Percentiles rank a stretch among this genome's conserved stretches.
Conservation (phyloP, 2,113 vertebrate species). For the Spizaetus ornatus region DNA sequence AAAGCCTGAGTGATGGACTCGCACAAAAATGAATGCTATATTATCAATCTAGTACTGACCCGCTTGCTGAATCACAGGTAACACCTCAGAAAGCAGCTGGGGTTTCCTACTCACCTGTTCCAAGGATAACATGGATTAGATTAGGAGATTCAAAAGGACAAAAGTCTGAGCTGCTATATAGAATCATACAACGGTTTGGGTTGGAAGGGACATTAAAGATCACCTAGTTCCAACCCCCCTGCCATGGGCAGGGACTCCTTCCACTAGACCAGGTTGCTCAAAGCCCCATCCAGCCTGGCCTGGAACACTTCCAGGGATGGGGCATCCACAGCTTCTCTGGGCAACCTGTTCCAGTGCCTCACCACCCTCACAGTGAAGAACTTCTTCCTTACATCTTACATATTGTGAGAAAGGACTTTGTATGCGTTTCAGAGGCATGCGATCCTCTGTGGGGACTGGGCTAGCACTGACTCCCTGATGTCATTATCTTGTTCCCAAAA, state of each 20-base stretch:
- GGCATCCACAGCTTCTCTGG: too few relatives aligned
- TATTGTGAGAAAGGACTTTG: not conserved
- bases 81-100: not conserved
- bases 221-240: too few relatives aligned
- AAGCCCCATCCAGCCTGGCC: too few relatives aligned
- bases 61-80: not conserved
- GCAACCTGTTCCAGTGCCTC: too few relatives aligned
- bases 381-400: too few relatives aligned
- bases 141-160: not conserved
- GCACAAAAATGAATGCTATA: not conserved
- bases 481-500: not conserved
- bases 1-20: not conserved
- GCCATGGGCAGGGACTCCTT: too few relatives aligned
- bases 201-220: too few relatives aligned
- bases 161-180: not conserved
- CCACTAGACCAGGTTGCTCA: too few relatives aligned
- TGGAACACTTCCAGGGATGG: too few relatives aligned
- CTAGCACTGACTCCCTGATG: not conserved
- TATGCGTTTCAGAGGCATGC: not conserved
- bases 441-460: not conserved
- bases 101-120: not conserved
- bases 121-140: not conserved
- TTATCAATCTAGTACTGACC: not conserved
- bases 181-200: too few relatives aligned
- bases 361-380: too few relatives aligned